A percentile compares a stretch with the other conserved stretches of the same genome.
These are phyloP conservation scores for Prietella phreatophila DNA, from an alignment of 2,113 vertebrate species.

Conservation along the genomic window DNA sequence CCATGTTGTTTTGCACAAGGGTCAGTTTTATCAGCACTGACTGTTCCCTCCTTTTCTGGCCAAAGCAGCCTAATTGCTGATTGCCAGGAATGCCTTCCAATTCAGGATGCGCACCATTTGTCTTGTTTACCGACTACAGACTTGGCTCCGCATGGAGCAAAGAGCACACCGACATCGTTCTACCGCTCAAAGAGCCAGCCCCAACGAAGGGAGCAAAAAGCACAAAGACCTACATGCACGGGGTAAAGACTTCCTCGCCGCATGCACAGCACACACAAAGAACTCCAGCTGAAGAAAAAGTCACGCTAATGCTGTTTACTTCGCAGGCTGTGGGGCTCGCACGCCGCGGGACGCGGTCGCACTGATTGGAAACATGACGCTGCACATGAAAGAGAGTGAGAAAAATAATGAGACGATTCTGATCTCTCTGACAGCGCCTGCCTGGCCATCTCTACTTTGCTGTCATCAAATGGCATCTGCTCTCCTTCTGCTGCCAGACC, in stretches of 20 bases:
- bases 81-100: conserved; percentile 47
- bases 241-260: conserved; percentile 24
- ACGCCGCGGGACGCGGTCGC: conserved; percentile 21
- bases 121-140: conserved; percentile 59
- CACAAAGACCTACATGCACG: not conserved
- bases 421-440: conserved; percentile 46
- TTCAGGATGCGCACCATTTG: conserved; percentile 55
- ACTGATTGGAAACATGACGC: conserved; percentile 47
- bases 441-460: conserved; percentile 37
- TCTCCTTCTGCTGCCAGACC: conserved; percentile 46
- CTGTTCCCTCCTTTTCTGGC: conserved; percentile 6
- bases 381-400: conserved; percentile 47
- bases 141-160: conserved; percentile 48
- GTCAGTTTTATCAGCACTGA: not conserved
- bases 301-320: conserved; percentile 45
- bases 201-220: conserved; percentile 4
- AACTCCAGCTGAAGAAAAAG: conserved; percentile 26
- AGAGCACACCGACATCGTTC: conserved; percentile 43
- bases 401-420: conserved; percentile 55
- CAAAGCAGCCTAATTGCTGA: conserved; percentile 31
- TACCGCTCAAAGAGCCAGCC: conserved; percentile 43
- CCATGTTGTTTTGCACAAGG: not conserved
- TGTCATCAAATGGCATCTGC: conserved; percentile 55
- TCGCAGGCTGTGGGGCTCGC: conserved; percentile 10
- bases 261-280: not conserved